Evolutionary conservation across 1,140 invertebrate genomes (phyloP).

Genomic region (Euura lappo): DNA sequence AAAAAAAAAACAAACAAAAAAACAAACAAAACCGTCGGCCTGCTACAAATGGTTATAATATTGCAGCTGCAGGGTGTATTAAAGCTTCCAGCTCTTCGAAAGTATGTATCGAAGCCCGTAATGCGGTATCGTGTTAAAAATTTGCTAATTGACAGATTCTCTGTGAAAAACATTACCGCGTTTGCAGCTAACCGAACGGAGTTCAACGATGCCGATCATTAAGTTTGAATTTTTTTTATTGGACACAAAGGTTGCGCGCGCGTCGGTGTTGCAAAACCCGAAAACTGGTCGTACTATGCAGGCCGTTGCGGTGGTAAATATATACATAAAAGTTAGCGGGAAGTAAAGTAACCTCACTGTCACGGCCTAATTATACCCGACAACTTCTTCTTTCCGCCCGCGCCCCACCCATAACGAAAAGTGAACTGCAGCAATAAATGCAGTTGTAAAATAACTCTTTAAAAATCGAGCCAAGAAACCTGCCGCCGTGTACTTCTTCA

Average conservation of each 20-base stretch:
- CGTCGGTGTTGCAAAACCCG: neutral
- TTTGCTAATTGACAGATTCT: conserved; percentile 5
- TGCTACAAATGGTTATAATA: too few species aligned
- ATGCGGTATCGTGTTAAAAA: neutral
- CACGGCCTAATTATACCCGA: conserved; percentile 4
- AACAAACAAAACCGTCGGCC: too few species aligned
- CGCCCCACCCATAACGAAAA: neutral
- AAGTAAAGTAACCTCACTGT: conserved; percentile 1
- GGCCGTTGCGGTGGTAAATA: too few species aligned
- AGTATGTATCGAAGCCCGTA: too few species aligned
- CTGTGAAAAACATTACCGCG: neutral
- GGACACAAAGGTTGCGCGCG: neutral
- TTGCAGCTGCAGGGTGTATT: too few species aligned
- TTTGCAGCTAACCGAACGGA: neutral
- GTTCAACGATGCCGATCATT: neutral
- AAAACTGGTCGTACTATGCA: too few species aligned
- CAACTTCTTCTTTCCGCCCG: neutral
- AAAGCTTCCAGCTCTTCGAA: too few species aligned
- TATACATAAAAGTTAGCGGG: too few species aligned
- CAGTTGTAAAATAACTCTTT: neutral
- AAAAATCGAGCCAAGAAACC: neutral
- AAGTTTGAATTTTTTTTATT: neutral
- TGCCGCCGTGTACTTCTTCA: too few species aligned
- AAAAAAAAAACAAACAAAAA: too few species aligned
- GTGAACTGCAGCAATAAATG: neutral